Conservation (phyloP, 2,888 invertebrate genomes). For the Eupithecia subumbrata region DNA sequence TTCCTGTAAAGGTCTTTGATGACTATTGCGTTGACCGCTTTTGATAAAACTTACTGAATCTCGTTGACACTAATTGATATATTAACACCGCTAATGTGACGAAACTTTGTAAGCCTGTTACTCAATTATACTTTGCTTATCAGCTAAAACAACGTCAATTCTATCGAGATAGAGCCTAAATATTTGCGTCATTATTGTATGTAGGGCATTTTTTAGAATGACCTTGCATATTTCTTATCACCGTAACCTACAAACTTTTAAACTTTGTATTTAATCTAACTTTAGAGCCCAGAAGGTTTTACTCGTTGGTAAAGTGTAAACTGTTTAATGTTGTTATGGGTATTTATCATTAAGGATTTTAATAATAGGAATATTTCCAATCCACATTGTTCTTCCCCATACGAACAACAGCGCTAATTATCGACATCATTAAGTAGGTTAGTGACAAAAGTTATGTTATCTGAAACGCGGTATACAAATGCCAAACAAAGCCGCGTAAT, state of each 20-base stretch:
- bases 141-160: conserved; percentile 68
- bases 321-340: neutral
- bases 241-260: neutral
- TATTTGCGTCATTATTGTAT: conserved; percentile 32
- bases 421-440: conserved; percentile 29
- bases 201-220: neutral
- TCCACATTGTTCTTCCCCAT: conserved; percentile 32
- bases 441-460: conserved; percentile 31
- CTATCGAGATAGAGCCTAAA: conserved; percentile 51
- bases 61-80: conserved; percentile 79
- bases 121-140: conserved; percentile 66
- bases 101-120: conserved; percentile 67
- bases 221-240: neutral
- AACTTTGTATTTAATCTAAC: neutral
- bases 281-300: neutral
- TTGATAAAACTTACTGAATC: conserved; percentile 64
- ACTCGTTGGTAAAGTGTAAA: neutral
- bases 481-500: conserved; percentile 31
- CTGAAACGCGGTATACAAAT: conserved; percentile 29
- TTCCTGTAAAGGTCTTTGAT: conserved; percentile 27
- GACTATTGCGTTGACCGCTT: conserved; percentile 37
- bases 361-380: conserved; percentile 12
- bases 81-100: conserved; percentile 71
- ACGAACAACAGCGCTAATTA: conserved; percentile 26
- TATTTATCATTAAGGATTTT: neutral